Evolutionary conservation across 2,888 invertebrate genomes (phyloP).

Genomic region (Gasteruption jaculator): DNA sequence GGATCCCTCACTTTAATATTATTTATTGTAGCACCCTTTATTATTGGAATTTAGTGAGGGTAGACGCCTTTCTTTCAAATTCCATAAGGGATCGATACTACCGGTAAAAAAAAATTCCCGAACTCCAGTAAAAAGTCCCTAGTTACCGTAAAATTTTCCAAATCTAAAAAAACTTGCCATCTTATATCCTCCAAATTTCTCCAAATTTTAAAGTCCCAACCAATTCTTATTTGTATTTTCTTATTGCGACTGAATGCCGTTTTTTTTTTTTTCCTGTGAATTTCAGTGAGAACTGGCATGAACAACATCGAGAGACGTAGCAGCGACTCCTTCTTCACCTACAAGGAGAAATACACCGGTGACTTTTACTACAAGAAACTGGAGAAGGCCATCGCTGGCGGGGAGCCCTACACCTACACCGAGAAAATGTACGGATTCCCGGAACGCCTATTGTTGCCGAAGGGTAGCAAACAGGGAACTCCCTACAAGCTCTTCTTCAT

Average conservation of each 20-base stretch:
- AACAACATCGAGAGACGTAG: conserved; percentile 42
- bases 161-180: too few relatives aligned
- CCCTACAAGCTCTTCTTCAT: conserved; percentile 61
- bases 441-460: conserved; percentile 61
- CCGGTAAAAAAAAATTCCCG: too few relatives aligned
- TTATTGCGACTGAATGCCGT: neutral
- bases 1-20: too few relatives aligned
- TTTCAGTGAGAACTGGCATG: conserved; percentile 42
- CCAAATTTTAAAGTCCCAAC: too few relatives aligned
- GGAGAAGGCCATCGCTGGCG: conserved; percentile 38
- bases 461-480: conserved; percentile 62
- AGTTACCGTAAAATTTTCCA: too few relatives aligned
- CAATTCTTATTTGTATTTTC: neutral
- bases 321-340: conserved; percentile 35
- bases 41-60: too few relatives aligned
- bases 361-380: conserved; percentile 41
- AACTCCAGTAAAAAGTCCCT: too few relatives aligned
- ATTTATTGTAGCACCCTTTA: too few relatives aligned
- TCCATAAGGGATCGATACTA: too few relatives aligned
- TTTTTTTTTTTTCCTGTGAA: conserved; percentile 6
- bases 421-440: conserved; percentile 51
- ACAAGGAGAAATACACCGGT: conserved; percentile 31
- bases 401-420: conserved; percentile 41
- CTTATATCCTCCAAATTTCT: neutral
- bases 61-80: too few relatives aligned